Evolutionary conservation across 2,797 vertebrate species (phyloP).

Genomic region (Agapornis canus): DNA sequence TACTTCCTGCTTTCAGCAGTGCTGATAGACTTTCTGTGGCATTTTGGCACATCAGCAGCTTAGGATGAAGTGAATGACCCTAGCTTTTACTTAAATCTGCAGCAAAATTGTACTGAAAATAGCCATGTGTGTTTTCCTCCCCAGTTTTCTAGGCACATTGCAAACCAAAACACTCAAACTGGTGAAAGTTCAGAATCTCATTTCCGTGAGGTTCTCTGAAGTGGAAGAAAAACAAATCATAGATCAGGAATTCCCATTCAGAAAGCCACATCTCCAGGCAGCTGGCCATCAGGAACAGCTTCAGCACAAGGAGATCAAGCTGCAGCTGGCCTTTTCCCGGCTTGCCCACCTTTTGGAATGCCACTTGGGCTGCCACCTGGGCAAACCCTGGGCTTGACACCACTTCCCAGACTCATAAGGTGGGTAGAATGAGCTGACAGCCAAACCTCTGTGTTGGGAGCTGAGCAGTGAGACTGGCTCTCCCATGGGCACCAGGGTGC

Average conservation of each 20-base stretch:
- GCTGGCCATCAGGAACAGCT: not conserved
- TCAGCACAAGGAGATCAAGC: not conserved
- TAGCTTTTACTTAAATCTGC: not conserved
- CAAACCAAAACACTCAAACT: not conserved
- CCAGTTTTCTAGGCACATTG: not conserved
- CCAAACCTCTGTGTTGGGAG: not conserved
- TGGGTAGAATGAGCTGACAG: not conserved
- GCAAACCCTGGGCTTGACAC: not conserved
- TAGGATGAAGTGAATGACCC: not conserved
- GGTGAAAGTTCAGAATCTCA: not conserved
- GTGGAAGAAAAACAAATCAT: not conserved
- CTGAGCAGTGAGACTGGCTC: not conserved
- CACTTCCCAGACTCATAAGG: not conserved
- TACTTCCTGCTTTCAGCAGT: not conserved
- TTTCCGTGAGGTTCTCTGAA: not conserved
- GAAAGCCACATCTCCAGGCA: accelerated
- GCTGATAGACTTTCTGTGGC: not conserved
- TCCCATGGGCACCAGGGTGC: accelerated
- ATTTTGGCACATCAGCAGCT: not conserved
- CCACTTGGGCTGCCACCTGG: accelerated
- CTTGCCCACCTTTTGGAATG: not conserved
- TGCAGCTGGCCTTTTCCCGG: not conserved
- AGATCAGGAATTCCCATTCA: not conserved
- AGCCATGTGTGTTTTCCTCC: not conserved
- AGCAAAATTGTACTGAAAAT: not conserved